phyloP scores from a whole-genome alignment of 2,113 vertebrate species.

The Saccopteryx leptura region DNA sequence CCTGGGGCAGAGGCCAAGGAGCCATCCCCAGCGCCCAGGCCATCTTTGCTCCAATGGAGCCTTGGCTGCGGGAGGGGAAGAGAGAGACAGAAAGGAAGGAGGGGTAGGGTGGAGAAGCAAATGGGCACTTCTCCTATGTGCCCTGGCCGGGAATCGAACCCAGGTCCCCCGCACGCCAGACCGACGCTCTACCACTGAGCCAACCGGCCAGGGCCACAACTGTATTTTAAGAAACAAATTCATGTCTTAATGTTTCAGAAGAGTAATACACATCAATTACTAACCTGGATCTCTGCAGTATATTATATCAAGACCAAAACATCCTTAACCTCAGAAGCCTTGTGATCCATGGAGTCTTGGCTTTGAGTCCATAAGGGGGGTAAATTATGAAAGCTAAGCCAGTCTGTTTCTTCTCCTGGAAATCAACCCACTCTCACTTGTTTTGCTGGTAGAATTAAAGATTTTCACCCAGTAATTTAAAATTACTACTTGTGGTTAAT shows the following conservation, averaged over 20 bases:
- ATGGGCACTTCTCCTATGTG: too few relatives aligned
- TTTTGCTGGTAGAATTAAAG: constrained; percentile 75
- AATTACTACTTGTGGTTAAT: constrained; percentile 33
- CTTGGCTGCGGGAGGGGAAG: too few relatives aligned
- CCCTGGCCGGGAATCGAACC: too few relatives aligned
- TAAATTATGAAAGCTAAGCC: constrained; percentile 73
- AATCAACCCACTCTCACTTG: constrained; percentile 68
- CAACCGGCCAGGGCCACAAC: too few relatives aligned
- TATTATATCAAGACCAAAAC: constrained; percentile 41
- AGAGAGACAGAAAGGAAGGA: too few relatives aligned
- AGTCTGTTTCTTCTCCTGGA: constrained; percentile 68
- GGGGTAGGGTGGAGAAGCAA: too few relatives aligned
- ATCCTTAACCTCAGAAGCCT: constrained; percentile 40
- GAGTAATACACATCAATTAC: neutral
- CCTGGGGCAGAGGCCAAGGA: too few relatives aligned
- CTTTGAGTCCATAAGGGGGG: constrained; percentile 62
- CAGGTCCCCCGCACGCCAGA: too few relatives aligned
- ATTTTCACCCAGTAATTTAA: constrained; percentile 66
- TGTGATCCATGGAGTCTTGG: constrained; percentile 50
- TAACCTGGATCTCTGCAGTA: neutral
- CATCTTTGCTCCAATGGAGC: too few relatives aligned
- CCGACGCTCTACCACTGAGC: too few relatives aligned
- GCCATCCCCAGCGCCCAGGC: too few relatives aligned
- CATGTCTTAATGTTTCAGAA: neutral
- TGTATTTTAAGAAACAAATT: constrained; percentile 32